Evolutionary conservation across 2,113 vertebrate species (phyloP), one percentile per base, ranked within the genome.

Genomic region (Hylia prasina): DNA sequence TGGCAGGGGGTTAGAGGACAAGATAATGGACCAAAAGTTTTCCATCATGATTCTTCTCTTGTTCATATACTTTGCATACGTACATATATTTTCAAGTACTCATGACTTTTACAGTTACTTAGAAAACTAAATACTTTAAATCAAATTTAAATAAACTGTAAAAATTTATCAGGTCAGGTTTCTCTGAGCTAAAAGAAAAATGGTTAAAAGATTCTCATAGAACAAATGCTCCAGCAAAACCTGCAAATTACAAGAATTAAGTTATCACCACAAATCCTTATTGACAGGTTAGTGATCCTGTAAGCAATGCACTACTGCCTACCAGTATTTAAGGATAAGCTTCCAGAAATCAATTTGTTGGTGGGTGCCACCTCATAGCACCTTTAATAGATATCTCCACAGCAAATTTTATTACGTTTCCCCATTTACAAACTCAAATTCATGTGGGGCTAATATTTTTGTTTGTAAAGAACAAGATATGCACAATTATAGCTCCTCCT

Each of bases 241-340:
- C 5, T 4, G 4, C 42, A 60, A 79, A 53, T 68, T 87, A 61
- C 25, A 87, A 76, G 73, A 91, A 94, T 71, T 76, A 85, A 91
- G 54, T 35, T 56, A 93, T 79, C 58, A 48, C 45, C 91, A 50
- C 37, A 89, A 96, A 91, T 82, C 48, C 48, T 54, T 91, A 95
- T 82, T 72, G 87, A 91, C 73, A 42, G 7, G 57, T 91, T 82
- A 87, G 44, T 42, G 40, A 95, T 89, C 35, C 61, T 79, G 65
- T 70, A 91, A 87, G 66, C 37, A 85, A 68, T 7, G 61, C 65
- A 45, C 61, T 93, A 58, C 25, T 57, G 50, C 48, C 31, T 51
- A 61, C 44, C 19, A 15, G 27, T 45, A 48, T 71, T 84, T 76
- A 83, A 82, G 56, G 56, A 60, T 72, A 87, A 89, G 17, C 48